A percentile compares a stretch with the other conserved stretches of the same genome.
phyloP scores from a whole-genome alignment of 2,888 invertebrate species.

The Pimpla rufipes region DNA sequence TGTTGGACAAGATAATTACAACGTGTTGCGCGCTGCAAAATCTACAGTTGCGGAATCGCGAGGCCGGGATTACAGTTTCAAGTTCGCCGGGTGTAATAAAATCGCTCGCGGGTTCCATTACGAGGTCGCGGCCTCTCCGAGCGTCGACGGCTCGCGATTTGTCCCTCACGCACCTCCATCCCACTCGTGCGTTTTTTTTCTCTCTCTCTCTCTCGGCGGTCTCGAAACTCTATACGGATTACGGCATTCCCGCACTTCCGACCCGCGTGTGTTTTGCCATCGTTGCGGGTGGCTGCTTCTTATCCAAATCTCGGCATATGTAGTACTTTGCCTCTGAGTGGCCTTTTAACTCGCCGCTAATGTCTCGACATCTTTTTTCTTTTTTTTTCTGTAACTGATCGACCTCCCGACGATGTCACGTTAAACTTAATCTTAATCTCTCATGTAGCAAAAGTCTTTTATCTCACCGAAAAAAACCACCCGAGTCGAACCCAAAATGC shows the following conservation, averaged over 20 bases:
- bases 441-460: conserved; percentile 31
- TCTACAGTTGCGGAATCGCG: not conserved
- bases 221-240: conserved; percentile 55
- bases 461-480: conserved; percentile 40
- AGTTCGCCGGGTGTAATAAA: conserved; percentile 30
- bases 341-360: conserved; percentile 42
- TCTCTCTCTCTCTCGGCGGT: conserved; percentile 43
- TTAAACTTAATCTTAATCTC: not conserved
- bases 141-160: conserved; percentile 42
- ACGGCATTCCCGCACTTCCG: conserved; percentile 64
- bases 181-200: conserved; percentile 9
- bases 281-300: conserved; percentile 45
- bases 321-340: conserved; percentile 4
- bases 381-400: not conserved
- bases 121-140: conserved; percentile 61
- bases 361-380: not conserved
- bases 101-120: conserved; percentile 48
- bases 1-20: conserved; percentile 8
- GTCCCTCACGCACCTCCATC: conserved; percentile 41
- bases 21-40: conserved; percentile 8
- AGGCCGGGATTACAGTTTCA: conserved; percentile 28
- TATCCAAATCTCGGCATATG: conserved; percentile 49
- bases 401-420: conserved; percentile 8
- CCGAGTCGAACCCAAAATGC: conserved; percentile 34
- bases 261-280: conserved; percentile 21